These are phyloP conservation scores for Dilophus febrilis DNA, from an alignment of 2,888 invertebrate species.

Conservation along the genomic window DNA sequence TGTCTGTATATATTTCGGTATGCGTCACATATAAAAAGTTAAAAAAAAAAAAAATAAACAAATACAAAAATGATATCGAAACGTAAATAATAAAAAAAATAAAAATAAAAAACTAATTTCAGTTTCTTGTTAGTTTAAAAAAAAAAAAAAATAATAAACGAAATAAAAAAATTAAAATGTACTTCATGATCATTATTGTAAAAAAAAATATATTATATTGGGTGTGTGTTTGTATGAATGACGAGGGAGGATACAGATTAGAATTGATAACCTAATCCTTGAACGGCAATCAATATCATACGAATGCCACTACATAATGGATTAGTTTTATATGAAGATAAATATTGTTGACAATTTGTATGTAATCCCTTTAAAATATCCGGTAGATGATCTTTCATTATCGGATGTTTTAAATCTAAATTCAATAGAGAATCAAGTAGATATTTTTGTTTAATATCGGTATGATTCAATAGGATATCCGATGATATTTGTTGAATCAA, in stretches of 20 bases:
- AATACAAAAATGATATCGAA: too few species aligned
- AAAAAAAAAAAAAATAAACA: neutral
- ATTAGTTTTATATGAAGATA: conserved; percentile 46
- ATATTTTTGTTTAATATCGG: conserved; percentile 66
- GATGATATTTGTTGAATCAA: conserved; percentile 88
- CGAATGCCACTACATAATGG: conserved; percentile 34
- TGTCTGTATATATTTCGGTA: neutral
- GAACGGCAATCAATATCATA: conserved; percentile 26
- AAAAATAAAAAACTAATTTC: too few species aligned
- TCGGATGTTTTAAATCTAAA: conserved; percentile 55
- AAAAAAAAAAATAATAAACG: neutral
- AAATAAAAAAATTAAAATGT: neutral
- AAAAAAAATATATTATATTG: neutral
- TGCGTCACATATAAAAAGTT: neutral
- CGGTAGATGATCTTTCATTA: conserved; percentile 69
- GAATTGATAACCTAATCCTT: conserved; percentile 42
- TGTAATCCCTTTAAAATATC: conserved; percentile 58
- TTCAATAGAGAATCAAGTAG: conserved; percentile 74
- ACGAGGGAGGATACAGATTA: conserved; percentile 30
- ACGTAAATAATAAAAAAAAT: too few species aligned
- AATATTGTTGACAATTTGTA: conserved; percentile 54
- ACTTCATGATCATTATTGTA: neutral
- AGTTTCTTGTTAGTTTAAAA: too few species aligned
- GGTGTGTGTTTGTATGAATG: neutral
- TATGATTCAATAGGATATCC: conserved; percentile 61